Evolutionary conservation across 2,888 invertebrate species (phyloP).

Genomic region (Meta bourneti): DNA sequence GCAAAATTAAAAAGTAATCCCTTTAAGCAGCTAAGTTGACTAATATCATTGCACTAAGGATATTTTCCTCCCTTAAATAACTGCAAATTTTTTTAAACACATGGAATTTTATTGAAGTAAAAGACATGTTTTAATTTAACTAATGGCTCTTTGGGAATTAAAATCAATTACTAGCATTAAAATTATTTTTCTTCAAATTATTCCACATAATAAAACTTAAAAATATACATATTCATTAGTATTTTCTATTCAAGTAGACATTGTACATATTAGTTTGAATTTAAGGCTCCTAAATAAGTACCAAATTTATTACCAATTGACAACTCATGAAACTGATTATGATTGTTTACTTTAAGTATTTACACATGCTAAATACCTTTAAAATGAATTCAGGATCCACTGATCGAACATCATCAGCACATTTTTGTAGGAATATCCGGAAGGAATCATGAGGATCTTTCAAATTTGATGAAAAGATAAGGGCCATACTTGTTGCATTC

Average conservation of each 20-base stretch:
- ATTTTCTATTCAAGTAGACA: neutral
- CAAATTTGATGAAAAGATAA: conserved; percentile 62
- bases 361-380: conserved; percentile 79
- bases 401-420: conserved; percentile 77
- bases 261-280: neutral
- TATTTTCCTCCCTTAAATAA: too few relatives aligned
- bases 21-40: too few relatives aligned
- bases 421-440: conserved; percentile 25
- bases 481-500: conserved; percentile 65
- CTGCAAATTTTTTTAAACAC: too few relatives aligned
- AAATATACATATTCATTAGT: neutral
- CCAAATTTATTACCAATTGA: neutral
- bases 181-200: neutral
- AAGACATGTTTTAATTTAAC: too few relatives aligned
- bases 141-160: too few relatives aligned
- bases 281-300: neutral
- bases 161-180: too few relatives aligned
- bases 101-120: too few relatives aligned
- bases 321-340: neutral
- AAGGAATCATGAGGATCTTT: conserved; percentile 22
- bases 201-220: neutral
- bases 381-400: conserved; percentile 82
- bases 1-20: too few relatives aligned
- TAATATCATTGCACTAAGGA: too few relatives aligned
- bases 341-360: neutral